Evolutionary conservation across 2,797 vertebrate genomes (phyloP).

Genomic region (Craterocephalus amniculus): DNA sequence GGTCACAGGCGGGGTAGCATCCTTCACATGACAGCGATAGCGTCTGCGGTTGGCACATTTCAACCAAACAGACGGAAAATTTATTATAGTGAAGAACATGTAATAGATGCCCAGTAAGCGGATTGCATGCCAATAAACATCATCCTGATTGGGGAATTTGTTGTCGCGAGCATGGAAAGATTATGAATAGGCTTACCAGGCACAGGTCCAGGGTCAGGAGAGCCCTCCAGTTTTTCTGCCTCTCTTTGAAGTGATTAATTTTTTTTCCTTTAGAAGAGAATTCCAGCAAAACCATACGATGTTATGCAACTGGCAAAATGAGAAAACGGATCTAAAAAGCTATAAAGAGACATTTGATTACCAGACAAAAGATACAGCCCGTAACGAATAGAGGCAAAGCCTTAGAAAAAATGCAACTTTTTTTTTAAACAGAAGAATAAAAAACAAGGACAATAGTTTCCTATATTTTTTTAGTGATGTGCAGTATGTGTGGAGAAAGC

Average conservation of each 20-base stretch:
- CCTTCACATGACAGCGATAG: background rate
- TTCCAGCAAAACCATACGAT: background rate
- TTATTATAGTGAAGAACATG: conserved; percentile 21
- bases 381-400: background rate
- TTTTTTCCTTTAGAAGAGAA: background rate
- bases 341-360: background rate
- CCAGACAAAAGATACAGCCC: background rate
- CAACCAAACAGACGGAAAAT: conserved; percentile 16
- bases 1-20: conserved; percentile 27
- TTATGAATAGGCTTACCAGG: conserved; percentile 18
- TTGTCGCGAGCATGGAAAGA: conserved; percentile 12
- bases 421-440: background rate
- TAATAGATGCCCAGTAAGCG: conserved; percentile 7
- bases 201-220: conserved; percentile 14
- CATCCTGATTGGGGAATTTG: conserved; percentile 23
- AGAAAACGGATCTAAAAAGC: background rate
- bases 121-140: conserved; percentile 17
- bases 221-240: conserved; percentile 3
- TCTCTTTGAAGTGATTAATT: conserved; percentile 8
- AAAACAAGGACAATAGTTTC: too few relatives aligned
- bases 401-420: background rate
- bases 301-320: background rate
- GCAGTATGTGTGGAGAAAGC: too few relatives aligned
- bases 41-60: conserved; percentile 7
- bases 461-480: too few relatives aligned